Evolutionary conservation across 2,888 invertebrate species (phyloP).

Genomic region (Orthosia cruda): DNA sequence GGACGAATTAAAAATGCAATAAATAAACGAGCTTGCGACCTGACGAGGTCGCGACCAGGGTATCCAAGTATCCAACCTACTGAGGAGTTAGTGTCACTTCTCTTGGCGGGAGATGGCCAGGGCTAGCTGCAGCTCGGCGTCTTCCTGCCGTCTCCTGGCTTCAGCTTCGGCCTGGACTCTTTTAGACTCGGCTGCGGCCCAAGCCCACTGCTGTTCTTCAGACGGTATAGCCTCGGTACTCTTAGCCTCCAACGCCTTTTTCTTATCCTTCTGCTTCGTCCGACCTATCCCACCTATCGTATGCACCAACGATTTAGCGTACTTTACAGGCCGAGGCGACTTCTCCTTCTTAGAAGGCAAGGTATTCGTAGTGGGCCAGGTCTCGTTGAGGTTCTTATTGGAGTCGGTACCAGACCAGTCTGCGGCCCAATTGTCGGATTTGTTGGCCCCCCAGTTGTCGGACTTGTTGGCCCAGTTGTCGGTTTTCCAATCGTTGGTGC

Average conservation of each 20-base stretch:
- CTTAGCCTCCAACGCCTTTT: slow-evolving; percentile 74
- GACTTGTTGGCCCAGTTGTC: slow-evolving; percentile 81
- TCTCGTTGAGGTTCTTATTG: slow-evolving; percentile 86
- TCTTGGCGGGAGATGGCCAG: slow-evolving; percentile 93
- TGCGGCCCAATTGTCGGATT: slow-evolving; percentile 80
- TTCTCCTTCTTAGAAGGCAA: slow-evolving; percentile 88
- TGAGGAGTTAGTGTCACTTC: slow-evolving; percentile 75
- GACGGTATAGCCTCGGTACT: slow-evolving; percentile 83
- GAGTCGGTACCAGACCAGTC: slow-evolving; percentile 80
- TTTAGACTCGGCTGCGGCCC: slow-evolving; percentile 93
- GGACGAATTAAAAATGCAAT: slow-evolving; percentile 62
- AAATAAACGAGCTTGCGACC: slow-evolving; percentile 3
- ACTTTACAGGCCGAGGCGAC: slow-evolving; percentile 89
- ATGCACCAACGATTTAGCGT: slow-evolving; percentile 87
- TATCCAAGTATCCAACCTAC: rapidly evolving
- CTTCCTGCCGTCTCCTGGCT: slow-evolving; percentile 92
- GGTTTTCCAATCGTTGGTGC: slow-evolving; percentile 79
- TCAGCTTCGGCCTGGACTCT: slow-evolving; percentile 92
- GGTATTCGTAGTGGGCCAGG: slow-evolving; percentile 86
- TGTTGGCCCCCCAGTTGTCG: slow-evolving; percentile 79
- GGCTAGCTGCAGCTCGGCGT: slow-evolving; percentile 94
- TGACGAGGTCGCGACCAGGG: not conserved
- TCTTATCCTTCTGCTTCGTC: slow-evolving; percentile 84
- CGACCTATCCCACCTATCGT: slow-evolving; percentile 89
- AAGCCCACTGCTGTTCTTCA: slow-evolving; percentile 94